A percentile compares a stretch with the other conserved stretches of the same genome.
phyloP scores from a whole-genome alignment of 2,113 vertebrate genomes.

The Pterophyllum scalare region DNA sequence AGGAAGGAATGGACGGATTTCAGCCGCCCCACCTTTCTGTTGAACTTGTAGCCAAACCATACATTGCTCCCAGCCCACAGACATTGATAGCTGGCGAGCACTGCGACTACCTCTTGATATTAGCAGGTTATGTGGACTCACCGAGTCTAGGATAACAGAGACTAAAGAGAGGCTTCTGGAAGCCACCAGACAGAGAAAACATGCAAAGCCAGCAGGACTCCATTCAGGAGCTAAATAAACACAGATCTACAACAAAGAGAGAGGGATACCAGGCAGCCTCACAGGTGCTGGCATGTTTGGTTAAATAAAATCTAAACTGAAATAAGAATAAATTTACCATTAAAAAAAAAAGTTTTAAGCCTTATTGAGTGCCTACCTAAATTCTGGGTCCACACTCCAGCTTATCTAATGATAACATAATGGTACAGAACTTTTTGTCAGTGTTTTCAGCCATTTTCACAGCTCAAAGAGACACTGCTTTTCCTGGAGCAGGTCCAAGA shows the following conservation, averaged over 20 bases:
- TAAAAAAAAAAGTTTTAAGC: not conserved
- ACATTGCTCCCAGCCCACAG: slow-evolving; percentile 28
- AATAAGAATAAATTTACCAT: not conserved
- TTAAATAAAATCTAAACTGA: slow-evolving; percentile 29
- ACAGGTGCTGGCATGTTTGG: slow-evolving; percentile 47
- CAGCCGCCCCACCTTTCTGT: slow-evolving; percentile 71
- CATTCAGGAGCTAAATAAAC: slow-evolving; percentile 71
- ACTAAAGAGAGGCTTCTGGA: slow-evolving; percentile 71
- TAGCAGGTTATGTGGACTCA: slow-evolving; percentile 47
- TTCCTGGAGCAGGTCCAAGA: slow-evolving; percentile 10
- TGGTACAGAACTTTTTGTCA: slow-evolving; percentile 6
- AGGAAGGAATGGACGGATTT: slow-evolving; percentile 82
- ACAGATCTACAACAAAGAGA: slow-evolving; percentile 63
- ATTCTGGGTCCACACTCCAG: not conserved
- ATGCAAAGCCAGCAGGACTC: slow-evolving; percentile 71
- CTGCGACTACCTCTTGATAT: slow-evolving; percentile 53
- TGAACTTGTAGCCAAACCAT: slow-evolving; percentile 59
- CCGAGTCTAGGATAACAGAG: slow-evolving; percentile 54
- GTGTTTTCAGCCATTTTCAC: slow-evolving; percentile 36
- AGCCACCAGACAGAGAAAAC: slow-evolving; percentile 65
- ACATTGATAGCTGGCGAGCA: slow-evolving; percentile 38
- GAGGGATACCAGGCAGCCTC: slow-evolving; percentile 42
- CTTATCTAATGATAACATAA: not conserved
- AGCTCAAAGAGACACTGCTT: not conserved
- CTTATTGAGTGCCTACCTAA: not conserved